These are phyloP conservation scores for Drosophila buzzatii DNA, from an alignment of 2,888 invertebrate species.

Conservation along the genomic window DNA sequence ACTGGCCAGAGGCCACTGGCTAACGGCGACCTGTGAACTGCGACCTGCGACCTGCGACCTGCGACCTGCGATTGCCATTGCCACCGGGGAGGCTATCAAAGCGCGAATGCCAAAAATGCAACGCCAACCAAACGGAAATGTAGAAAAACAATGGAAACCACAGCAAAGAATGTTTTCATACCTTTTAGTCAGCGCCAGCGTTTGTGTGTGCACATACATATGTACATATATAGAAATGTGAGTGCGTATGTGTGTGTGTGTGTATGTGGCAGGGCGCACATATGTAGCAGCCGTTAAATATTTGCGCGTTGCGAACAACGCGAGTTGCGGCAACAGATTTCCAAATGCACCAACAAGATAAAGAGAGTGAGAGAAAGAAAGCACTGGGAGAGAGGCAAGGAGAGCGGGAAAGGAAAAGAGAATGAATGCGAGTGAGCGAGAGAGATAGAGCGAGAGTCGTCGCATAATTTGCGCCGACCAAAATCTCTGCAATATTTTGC, in stretches of 20 bases:
- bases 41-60: neutral
- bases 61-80: constrained; percentile 17
- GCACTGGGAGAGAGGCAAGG: too few relatives aligned
- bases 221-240: neutral
- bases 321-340: constrained; percentile 62
- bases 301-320: constrained; percentile 65
- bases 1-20: constrained; percentile 1
- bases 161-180: constrained; percentile 78
- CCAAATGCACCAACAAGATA: constrained; percentile 39
- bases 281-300: constrained; percentile 78
- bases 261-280: constrained; percentile 67
- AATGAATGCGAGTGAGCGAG: neutral
- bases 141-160: constrained; percentile 77
- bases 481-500: constrained; percentile 78
- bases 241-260: constrained; percentile 15
- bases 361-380: neutral
- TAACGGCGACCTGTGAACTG: constrained; percentile 4
- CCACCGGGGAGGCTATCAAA: constrained; percentile 53
- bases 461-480: constrained; percentile 69
- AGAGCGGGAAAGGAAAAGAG: neutral
- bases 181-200: constrained; percentile 48
- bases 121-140: constrained; percentile 67
- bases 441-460: neutral
- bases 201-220: neutral
- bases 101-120: constrained; percentile 76